Conservation (phyloP, 2,888 invertebrate genomes). For the Tetragonisca angustula region DNA sequence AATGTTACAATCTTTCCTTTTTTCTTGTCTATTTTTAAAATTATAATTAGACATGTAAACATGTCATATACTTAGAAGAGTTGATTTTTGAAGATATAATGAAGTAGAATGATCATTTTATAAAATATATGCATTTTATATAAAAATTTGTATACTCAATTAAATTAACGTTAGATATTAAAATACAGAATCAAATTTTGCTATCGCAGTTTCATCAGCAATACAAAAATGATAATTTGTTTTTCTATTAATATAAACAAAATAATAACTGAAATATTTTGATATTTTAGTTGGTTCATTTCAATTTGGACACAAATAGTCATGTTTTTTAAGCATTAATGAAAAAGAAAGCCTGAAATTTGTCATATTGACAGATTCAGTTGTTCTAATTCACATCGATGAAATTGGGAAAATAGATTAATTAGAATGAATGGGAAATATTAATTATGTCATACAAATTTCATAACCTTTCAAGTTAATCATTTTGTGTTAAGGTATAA, state of each 20-base stretch:
- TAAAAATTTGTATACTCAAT: neutral
- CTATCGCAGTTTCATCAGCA: neutral
- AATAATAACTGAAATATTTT: too few relatives aligned
- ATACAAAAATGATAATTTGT: too few relatives aligned
- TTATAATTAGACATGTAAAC: neutral
- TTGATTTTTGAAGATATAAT: neutral
- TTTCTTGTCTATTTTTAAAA: neutral
- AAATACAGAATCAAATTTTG: neutral
- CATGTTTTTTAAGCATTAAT: too few relatives aligned
- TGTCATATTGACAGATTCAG: too few relatives aligned
- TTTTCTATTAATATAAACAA: too few relatives aligned
- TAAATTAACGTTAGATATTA: neutral
- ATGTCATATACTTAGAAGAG: neutral
- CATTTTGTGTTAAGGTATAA: neutral
- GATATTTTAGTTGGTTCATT: too few relatives aligned
- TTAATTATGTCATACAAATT: neutral
- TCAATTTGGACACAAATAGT: too few relatives aligned
- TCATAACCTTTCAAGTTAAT: constrained; percentile 1
- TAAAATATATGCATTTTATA: neutral
- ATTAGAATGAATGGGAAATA: neutral
- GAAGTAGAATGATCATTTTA: neutral
- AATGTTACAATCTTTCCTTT: neutral
- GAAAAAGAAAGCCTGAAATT: too few relatives aligned
- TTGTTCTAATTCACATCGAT: neutral
- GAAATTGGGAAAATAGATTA: neutral